These are phyloP conservation scores for Drosophila kuntzei DNA, from an alignment of 2,888 invertebrate genomes.

Conservation along the genomic window DNA sequence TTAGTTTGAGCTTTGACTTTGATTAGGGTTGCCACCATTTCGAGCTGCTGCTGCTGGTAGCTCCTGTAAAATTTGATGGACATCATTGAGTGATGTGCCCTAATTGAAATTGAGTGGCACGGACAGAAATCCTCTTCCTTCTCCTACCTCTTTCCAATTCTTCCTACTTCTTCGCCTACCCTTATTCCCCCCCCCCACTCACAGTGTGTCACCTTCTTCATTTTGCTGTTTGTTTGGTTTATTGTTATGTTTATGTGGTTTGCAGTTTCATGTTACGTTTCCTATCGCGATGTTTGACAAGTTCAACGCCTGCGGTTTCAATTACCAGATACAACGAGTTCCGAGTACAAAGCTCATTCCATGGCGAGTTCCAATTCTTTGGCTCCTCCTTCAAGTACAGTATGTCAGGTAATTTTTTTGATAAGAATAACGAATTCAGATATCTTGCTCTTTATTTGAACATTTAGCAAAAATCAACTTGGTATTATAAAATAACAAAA, in stretches of 20 bases:
- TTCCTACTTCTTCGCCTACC: not conserved
- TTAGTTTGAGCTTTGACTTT: constrained; percentile 38
- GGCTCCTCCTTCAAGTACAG: not conserved
- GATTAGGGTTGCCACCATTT: constrained; percentile 41
- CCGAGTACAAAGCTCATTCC: constrained; percentile 20
- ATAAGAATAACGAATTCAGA: not conserved
- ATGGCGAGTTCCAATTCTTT: constrained; percentile 6
- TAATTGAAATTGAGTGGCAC: constrained; percentile 62
- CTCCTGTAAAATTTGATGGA: constrained; percentile 27
- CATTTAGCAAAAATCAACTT: too few species aligned
- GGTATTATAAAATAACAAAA: too few species aligned
- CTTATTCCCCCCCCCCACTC: not conserved
- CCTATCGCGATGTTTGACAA: constrained; percentile 45
- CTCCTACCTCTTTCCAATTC: not conserved
- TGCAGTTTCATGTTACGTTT: constrained; percentile 51
- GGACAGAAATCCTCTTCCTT: not conserved
- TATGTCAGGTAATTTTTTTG: not conserved
- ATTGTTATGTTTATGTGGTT: constrained; percentile 28
- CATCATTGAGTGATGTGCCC: constrained; percentile 45
- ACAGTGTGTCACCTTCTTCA: constrained; percentile 29
- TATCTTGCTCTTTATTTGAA: too few species aligned
- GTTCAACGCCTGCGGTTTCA: constrained; percentile 51
- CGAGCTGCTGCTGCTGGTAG: constrained; percentile 6
- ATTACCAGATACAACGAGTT: constrained; percentile 29
- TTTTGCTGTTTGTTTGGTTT: constrained; percentile 18